Conservation (phyloP, 2,113 vertebrate species). For the Datnioides undecimradiatus region DNA sequence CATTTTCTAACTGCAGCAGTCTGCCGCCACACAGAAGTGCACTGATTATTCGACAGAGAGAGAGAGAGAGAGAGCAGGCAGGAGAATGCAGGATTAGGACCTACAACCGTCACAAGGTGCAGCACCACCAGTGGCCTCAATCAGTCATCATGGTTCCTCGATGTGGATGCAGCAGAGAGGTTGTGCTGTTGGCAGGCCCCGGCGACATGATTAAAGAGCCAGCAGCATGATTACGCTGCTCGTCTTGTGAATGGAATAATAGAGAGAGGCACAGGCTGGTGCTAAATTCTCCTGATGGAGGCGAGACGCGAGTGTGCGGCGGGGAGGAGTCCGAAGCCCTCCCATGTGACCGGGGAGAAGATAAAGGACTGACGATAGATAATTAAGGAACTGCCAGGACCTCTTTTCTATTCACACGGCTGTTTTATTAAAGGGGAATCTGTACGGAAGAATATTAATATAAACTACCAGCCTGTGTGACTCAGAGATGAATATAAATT, state of each 20-base stretch:
- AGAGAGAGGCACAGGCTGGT: slow-evolving; percentile 55
- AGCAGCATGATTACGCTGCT: slow-evolving; percentile 49
- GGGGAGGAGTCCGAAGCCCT: slow-evolving; percentile 53
- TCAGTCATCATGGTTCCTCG: slow-evolving; percentile 63
- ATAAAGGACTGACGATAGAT: slow-evolving; percentile 76
- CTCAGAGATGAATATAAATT: slow-evolving; percentile 61
- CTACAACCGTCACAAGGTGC: slow-evolving; percentile 43
- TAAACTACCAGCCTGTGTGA: slow-evolving; percentile 66
- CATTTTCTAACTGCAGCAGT: slow-evolving; percentile 24
- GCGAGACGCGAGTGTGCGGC: slow-evolving; percentile 28
- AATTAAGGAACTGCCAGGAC: slow-evolving; percentile 76
- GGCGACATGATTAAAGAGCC: slow-evolving; percentile 71
- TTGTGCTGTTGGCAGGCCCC: slow-evolving; percentile 40
- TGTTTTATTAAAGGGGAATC: slow-evolving; percentile 73
- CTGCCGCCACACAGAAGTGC: not conserved
- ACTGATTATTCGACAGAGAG: slow-evolving; percentile 30
- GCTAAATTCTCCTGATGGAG: slow-evolving; percentile 72
- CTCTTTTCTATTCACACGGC: slow-evolving; percentile 64
- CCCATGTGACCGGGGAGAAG: slow-evolving; percentile 58
- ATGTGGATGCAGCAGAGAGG: slow-evolving; percentile 45
- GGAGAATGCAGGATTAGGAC: slow-evolving; percentile 50
- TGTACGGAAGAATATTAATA: slow-evolving; percentile 72
- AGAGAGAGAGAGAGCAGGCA: not conserved
- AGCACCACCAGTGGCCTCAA: slow-evolving; percentile 63
- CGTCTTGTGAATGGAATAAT: slow-evolving; percentile 65